Conservation (phyloP, 2,797 vertebrate species). For the Oryzias dopingdopingensis region DNA sequence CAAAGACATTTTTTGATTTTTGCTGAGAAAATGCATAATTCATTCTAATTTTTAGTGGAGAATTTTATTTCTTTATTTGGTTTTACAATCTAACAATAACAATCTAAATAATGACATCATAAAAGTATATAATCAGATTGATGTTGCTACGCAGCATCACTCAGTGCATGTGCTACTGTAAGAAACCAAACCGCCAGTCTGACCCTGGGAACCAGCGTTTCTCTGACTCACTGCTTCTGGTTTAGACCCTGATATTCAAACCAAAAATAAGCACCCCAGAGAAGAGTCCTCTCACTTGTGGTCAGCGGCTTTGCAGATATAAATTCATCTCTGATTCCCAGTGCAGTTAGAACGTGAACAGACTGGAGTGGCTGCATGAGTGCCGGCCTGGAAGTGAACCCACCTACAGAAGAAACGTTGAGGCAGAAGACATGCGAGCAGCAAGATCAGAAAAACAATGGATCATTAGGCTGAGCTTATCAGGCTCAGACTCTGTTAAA, state of each 20-base stretch:
- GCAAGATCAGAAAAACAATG: slow-evolving; percentile 65
- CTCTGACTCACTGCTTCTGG: slow-evolving; percentile 28
- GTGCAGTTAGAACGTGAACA: slow-evolving; percentile 38
- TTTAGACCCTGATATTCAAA: slow-evolving; percentile 48
- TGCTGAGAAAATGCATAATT: too few species aligned
- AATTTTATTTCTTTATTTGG: too few species aligned
- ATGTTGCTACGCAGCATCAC: neutral
- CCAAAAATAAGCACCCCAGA: slow-evolving; percentile 42
- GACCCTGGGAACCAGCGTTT: slow-evolving; percentile 29
- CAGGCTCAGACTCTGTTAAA: slow-evolving; percentile 41
- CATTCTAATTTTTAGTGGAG: too few species aligned
- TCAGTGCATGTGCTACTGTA: neutral
- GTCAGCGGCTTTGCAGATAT: slow-evolving; percentile 46
- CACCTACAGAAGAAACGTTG: slow-evolving; percentile 53
- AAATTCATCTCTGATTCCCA: slow-evolving; percentile 51
- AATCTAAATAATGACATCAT: too few species aligned
- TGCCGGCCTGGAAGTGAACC: slow-evolving; percentile 65
- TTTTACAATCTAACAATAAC: too few species aligned
- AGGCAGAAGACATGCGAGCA: slow-evolving; percentile 47
- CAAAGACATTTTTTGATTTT: too few species aligned
- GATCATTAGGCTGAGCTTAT: slow-evolving; percentile 61
- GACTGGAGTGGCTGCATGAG: slow-evolving; percentile 42
- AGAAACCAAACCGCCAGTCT: slow-evolving; percentile 21
- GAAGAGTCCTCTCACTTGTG: slow-evolving; percentile 43
- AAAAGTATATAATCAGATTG: slow-evolving; percentile 3